Conservation (phyloP, 1,140 invertebrate genomes). For the Lepeophtheirus salmonis region DNA sequence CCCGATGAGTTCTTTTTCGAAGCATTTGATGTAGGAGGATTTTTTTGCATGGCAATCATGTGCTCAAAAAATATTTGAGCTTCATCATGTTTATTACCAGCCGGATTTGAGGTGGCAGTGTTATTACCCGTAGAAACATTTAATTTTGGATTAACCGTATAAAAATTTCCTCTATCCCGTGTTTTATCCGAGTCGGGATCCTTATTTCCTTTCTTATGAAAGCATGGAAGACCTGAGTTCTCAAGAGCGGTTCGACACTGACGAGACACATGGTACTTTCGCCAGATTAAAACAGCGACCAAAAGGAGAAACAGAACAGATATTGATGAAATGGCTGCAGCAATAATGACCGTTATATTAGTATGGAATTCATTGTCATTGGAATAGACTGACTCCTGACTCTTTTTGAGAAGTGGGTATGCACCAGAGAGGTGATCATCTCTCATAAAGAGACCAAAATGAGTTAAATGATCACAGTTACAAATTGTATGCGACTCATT, state of each 20-base stretch:
- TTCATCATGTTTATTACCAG: neutral
- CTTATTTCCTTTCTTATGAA: slow-evolving; percentile 14
- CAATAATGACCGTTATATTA: slow-evolving; percentile 14
- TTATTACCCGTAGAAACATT: neutral
- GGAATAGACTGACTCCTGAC: too few relatives aligned
- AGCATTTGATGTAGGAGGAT: neutral
- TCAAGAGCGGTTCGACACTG: slow-evolving; percentile 13
- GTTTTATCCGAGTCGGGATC: slow-evolving; percentile 10
- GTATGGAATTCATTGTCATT: neutral
- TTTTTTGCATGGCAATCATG: slow-evolving; percentile 18
- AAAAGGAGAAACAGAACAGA: slow-evolving; percentile 11
- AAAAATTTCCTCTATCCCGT: slow-evolving; percentile 14
- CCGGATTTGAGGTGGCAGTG: neutral
- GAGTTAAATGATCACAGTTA: slow-evolving; percentile 85
- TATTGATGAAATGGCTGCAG: slow-evolving; percentile 1
- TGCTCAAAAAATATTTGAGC: slow-evolving; percentile 17
- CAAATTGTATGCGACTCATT: slow-evolving; percentile 77
- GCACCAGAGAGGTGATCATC: slow-evolving; percentile 22
- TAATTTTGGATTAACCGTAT: slow-evolving; percentile 15
- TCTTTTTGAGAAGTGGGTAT: neutral
- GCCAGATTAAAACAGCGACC: slow-evolving; percentile 3
- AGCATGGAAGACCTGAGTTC: slow-evolving; percentile 16
- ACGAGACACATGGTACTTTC: slow-evolving; percentile 6
- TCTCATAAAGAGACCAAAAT: slow-evolving; percentile 79
- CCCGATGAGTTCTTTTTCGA: neutral